Conservation (phyloP, 1,140 invertebrate species). For the Stegodyphus dumicola region DNA sequence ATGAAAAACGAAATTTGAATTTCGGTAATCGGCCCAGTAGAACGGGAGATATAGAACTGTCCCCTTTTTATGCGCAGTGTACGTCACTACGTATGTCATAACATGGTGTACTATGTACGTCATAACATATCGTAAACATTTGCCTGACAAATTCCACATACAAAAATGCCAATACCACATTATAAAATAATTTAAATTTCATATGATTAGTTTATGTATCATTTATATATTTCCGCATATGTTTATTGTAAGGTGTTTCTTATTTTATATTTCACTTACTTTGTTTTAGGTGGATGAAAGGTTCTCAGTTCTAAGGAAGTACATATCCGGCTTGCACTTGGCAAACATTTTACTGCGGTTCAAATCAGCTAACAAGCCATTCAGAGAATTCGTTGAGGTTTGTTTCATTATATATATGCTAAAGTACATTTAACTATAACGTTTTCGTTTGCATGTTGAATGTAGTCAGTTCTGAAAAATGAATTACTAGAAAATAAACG, state of each 20-base stretch:
- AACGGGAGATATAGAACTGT: no score
- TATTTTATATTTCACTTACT: background rate
- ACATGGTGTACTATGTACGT: no score
- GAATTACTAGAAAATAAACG: no score
- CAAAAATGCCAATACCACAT: background rate
- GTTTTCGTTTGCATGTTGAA: no score
- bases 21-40: no score
- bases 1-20: no score
- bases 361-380: slow-evolving; percentile 20
- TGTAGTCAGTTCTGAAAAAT: no score
- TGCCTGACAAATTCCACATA: background rate
- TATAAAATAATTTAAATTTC: background rate
- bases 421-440: no score
- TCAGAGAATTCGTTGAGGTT: slow-evolving; percentile 31
- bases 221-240: background rate
- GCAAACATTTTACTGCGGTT: slow-evolving; percentile 11
- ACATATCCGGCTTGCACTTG: slow-evolving; percentile 12
- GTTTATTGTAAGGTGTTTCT: background rate
- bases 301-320: slow-evolving; percentile 29
- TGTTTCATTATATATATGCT: background rate
- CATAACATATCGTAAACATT: no score
- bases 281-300: slow-evolving; percentile 26
- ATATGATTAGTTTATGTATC: background rate
- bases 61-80: no score
- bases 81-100: no score